Base-by-base conservation (phyloP, 2,888 invertebrate species). In the Ametastegia equiseti region DNA sequence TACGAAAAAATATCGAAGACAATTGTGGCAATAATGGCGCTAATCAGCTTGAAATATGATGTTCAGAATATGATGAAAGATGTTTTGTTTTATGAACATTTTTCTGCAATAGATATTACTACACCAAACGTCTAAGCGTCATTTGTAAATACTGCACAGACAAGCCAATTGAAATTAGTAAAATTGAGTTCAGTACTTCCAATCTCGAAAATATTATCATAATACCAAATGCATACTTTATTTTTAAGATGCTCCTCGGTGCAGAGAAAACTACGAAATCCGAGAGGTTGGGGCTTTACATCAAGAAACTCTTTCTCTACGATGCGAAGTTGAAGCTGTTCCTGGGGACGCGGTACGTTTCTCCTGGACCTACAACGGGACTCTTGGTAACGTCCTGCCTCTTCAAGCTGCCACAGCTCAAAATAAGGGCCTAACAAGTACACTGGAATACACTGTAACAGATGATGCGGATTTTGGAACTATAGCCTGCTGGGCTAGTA, bases 401-500 rank as follows among this genome's bases (percentile, higher is more conserved):
- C 95, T 97, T 81, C 92, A 93, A 90, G 94, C 94, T 90, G 92
- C 94, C 90, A 92, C 94, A 92, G 91, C 94, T 91, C 90, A 91
- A 87, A 93, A 92, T 85, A 91, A 92, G 84, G 93, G 92, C 65
- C 91, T 93, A 82, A 89, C 92, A 83, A 93, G 93, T 83, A 90
- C 92, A 87, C 92, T 96, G 84, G 93, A 93, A 84, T 95, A 94
- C 88, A 93, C 92, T 7, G 93, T 94, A n/a, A 90, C 90, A 69
- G 89, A 89, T 6, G 92, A 93, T 88, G 89, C 93, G 45, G 97
- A 97, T 89, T 94, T 97, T 85, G 97, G 97, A 83, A 97, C 97
- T 87, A 92, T 97, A 30, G 96, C 97, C 5, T 98, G 98, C 90
- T 97, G 97, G 97, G 97, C 97, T 4, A 95, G 95, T 90, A 97